Evolutionary conservation across 2,797 vertebrate genomes (phyloP).

Genomic region (Sebastes matsubarae): DNA sequence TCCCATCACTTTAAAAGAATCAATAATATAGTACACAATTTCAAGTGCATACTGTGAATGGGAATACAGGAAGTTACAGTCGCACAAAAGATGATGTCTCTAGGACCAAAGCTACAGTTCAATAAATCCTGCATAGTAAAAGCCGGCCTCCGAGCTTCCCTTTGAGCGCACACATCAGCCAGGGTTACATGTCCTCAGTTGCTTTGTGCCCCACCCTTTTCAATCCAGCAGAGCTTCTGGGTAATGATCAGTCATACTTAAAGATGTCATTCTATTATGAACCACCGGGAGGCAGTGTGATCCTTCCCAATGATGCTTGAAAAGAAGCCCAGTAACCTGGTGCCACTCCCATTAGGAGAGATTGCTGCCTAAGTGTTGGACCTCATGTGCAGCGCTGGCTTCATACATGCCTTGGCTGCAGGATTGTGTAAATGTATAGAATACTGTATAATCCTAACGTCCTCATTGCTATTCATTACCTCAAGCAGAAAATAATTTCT

Average conservation of each 20-base stretch:
- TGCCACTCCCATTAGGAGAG: conserved; percentile 67
- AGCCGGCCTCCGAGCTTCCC: not conserved
- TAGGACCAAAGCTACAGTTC: not conserved
- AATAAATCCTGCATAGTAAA: conserved; percentile 2
- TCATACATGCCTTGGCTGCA: not conserved
- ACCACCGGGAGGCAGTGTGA: conserved; percentile 66
- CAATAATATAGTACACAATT: not conserved
- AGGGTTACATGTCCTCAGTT: not conserved
- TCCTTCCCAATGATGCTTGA: conserved; percentile 13
- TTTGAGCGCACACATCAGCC: not conserved
- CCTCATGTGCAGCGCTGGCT: conserved; percentile 3
- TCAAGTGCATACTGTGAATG: not conserved
- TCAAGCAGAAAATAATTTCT: not conserved
- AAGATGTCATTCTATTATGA: not conserved
- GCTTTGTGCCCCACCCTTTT: conserved; percentile 2
- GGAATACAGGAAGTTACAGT: not conserved
- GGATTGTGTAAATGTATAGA: not conserved
- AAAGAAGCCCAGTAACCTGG: not conserved
- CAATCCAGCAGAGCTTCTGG: not conserved
- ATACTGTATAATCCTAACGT: not conserved
- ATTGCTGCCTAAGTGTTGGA: not conserved
- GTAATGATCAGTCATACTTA: not conserved
- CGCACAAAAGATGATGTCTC: not conserved
- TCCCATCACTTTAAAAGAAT: not conserved
- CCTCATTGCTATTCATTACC: not conserved